Evolutionary conservation across 1,140 invertebrate genomes (phyloP).

Genomic region (Drosophila eugracilis): DNA sequence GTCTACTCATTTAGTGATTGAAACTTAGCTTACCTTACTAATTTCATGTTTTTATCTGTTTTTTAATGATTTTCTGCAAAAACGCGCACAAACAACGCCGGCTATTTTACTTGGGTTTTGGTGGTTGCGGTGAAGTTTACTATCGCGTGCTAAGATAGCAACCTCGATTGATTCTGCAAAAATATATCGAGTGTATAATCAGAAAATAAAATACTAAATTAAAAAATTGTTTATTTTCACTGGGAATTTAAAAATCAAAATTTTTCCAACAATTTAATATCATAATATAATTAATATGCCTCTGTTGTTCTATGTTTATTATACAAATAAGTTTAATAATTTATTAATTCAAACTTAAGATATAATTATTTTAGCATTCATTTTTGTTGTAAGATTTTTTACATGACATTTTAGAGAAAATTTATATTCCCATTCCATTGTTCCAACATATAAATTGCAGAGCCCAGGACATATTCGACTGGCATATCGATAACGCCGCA

Average conservation of each 20-base stretch:
- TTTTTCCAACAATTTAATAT: not conserved
- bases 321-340: too few relatives aligned
- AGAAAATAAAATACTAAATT: not conserved
- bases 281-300: too few relatives aligned
- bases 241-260: not conserved
- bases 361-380: too few relatives aligned
- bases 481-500: slow-evolving; percentile 9
- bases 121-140: slow-evolving; percentile 8
- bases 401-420: too few relatives aligned
- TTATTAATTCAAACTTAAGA: too few relatives aligned
- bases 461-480: slow-evolving; percentile 11
- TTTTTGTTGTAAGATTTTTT: too few relatives aligned
- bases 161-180: not conserved
- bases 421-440: slow-evolving; percentile 3
- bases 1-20: not conserved
- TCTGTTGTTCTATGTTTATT: too few relatives aligned
- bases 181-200: slow-evolving; percentile 3
- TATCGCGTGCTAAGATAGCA: slow-evolving; percentile 26
- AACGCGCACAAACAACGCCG: slow-evolving; percentile 42
- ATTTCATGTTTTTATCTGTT: slow-evolving; percentile 45
- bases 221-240: too few relatives aligned
- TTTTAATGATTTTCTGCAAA: slow-evolving; percentile 27
- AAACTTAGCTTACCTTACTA: slow-evolving; percentile 39
- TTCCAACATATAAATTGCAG: not conserved
- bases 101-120: slow-evolving; percentile 25